Conservation (phyloP, 1,140 invertebrate genomes). For the Potamilus streckersoni region DNA sequence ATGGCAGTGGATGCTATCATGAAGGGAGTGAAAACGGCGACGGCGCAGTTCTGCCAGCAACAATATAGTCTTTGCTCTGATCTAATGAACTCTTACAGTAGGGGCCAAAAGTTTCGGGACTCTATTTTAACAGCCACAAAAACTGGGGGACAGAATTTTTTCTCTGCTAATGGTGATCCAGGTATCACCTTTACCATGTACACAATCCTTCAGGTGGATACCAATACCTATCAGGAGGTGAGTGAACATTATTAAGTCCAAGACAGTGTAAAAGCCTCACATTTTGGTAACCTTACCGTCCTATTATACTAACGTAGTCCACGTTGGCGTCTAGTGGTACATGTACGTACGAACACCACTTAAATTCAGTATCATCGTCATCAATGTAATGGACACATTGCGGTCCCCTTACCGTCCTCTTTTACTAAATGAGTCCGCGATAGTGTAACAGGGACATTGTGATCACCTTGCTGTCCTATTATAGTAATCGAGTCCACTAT, state of each 20-base stretch:
- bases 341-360: too few species aligned
- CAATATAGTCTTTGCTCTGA: slow-evolving; percentile 35
- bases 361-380: too few species aligned
- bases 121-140: slow-evolving; percentile 6
- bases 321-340: too few species aligned
- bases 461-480: neutral
- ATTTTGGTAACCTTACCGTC: too few species aligned
- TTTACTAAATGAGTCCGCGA: too few species aligned
- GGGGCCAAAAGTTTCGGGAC: neutral
- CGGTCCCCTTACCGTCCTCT: too few species aligned
- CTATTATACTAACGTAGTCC: too few species aligned
- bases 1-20: slow-evolving; percentile 49
- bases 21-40: slow-evolving; percentile 35
- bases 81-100: slow-evolving; percentile 34
- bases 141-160: neutral
- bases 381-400: too few species aligned
- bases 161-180: slow-evolving; percentile 25
- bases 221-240: slow-evolving; percentile 14
- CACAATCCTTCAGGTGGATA: slow-evolving; percentile 11
- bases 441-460: too few species aligned
- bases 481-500: too few species aligned
- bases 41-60: slow-evolving; percentile 17
- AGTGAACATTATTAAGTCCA: neutral
- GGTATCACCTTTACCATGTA: slow-evolving; percentile 14
- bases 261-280: too few species aligned